Conservation (phyloP, 1,140 invertebrate genomes). For the Aphelenchoides besseyi region DNA sequence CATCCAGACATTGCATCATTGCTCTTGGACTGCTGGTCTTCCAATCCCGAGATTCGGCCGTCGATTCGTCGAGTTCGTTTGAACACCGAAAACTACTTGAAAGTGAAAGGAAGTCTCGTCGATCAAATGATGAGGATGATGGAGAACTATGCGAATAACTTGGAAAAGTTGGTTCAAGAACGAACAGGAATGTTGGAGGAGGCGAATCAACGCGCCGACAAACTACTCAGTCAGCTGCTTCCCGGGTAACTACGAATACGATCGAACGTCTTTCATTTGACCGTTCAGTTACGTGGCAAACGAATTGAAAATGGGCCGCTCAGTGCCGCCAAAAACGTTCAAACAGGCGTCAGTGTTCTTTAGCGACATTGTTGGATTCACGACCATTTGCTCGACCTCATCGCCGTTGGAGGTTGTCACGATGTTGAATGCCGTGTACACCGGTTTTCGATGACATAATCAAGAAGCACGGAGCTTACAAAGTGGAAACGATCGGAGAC, state of each 20-base stretch:
- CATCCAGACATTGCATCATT: constrained; percentile 58
- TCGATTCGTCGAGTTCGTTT: constrained; percentile 55
- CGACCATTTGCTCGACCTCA: constrained; percentile 66
- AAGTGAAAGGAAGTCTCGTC: constrained; percentile 61
- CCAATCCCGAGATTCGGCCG: constrained; percentile 59
- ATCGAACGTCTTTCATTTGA: not conserved
- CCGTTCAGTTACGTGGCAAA: constrained; percentile 55
- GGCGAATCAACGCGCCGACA: constrained; percentile 59
- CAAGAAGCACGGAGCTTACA: constrained; percentile 62
- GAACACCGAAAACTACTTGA: constrained; percentile 61
- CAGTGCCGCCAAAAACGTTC: constrained; percentile 58
- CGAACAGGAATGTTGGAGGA: constrained; percentile 70
- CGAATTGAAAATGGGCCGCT: constrained; percentile 57
- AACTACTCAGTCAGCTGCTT: constrained; percentile 56
- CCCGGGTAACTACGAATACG: constrained; percentile 35
- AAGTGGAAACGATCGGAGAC: constrained; percentile 58
- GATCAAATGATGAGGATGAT: constrained; percentile 62
- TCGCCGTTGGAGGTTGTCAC: constrained; percentile 63
- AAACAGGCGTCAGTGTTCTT: constrained; percentile 78
- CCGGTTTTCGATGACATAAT: constrained; percentile 64
- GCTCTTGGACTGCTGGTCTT: constrained; percentile 57
- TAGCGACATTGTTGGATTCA: constrained; percentile 88
- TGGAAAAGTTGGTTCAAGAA: constrained; percentile 89
- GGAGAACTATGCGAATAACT: constrained; percentile 86
- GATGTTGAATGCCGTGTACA: constrained; percentile 57